These are phyloP conservation scores for Panthera leo DNA, from an alignment of 2,113 vertebrate species.

Conservation along the genomic window DNA sequence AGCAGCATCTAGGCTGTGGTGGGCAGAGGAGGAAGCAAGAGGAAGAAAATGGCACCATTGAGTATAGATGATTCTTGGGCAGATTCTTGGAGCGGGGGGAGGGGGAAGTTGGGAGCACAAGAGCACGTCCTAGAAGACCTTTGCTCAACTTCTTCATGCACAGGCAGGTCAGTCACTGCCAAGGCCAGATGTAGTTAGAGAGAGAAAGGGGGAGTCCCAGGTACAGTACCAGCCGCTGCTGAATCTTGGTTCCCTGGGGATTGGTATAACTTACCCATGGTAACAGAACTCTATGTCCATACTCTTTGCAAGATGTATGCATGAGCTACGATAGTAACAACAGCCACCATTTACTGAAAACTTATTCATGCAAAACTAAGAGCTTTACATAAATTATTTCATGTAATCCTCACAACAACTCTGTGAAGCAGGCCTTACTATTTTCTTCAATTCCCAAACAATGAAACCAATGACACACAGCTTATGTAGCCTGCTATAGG, in stretches of 20 bases:
- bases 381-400: slow-evolving; percentile 73
- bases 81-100: not conserved
- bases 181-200: not conserved
- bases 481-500: not conserved
- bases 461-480: slow-evolving; percentile 27
- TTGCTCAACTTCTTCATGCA: not conserved
- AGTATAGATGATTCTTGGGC: not conserved
- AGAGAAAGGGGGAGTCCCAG: not conserved
- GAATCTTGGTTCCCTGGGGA: not conserved
- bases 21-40: not conserved
- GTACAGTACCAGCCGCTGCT: not conserved
- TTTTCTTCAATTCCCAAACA: slow-evolving; percentile 49
- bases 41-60: not conserved
- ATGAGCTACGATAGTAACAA: slow-evolving; percentile 33
- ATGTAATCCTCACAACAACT: slow-evolving; percentile 53
- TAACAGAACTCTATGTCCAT: slow-evolving; percentile 26
- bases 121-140: not conserved
- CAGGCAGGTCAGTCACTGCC: not conserved
- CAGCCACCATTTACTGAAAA: slow-evolving; percentile 47
- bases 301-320: slow-evolving; percentile 1
- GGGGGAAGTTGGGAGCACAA: not conserved
- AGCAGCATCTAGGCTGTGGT: not conserved
- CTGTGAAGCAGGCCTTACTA: slow-evolving; percentile 39
- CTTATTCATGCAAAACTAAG: slow-evolving; percentile 65
- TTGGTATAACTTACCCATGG: slow-evolving; percentile 7